A percentile compares a stretch with the other conserved stretches of the same genome.
These are phyloP conservation scores for Hippocampus zosterae DNA, from an alignment of 2,113 vertebrate species.

Conservation along the genomic window DNA sequence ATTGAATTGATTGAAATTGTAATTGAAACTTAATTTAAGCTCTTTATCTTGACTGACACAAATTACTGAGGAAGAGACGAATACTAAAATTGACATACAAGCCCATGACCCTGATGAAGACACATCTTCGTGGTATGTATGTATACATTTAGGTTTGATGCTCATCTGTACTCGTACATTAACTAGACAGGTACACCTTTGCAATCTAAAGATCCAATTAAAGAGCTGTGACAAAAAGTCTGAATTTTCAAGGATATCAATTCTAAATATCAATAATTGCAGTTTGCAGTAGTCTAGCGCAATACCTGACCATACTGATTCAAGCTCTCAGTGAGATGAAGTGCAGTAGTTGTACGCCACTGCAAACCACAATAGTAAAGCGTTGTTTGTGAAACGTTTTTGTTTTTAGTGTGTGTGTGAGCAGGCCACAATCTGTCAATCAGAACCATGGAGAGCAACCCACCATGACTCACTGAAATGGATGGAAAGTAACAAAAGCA, in stretches of 20 bases:
- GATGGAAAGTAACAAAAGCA: conserved; percentile 21
- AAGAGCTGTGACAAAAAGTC: no score
- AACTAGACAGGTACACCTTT: background rate
- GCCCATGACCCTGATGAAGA: background rate
- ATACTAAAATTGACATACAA: background rate
- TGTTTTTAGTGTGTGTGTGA: background rate
- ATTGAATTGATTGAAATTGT: no score
- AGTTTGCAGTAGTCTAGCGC: background rate
- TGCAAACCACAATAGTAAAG: background rate
- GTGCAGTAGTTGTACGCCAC: background rate
- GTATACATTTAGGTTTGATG: background rate
- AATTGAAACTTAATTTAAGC: background rate
- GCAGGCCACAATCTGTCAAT: conserved; percentile 30
- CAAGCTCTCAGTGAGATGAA: background rate
- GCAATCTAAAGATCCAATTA: background rate
- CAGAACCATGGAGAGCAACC: conserved; percentile 44
- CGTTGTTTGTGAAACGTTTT: background rate
- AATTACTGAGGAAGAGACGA: background rate
- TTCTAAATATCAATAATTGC: background rate
- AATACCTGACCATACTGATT: background rate
- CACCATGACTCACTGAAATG: conserved; percentile 45
- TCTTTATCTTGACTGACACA: background rate
- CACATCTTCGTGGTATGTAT: background rate
- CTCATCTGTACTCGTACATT: background rate
- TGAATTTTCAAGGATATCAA: no score